Evolutionary conservation across 2,113 vertebrate species (phyloP).

Genomic region (Forbesichthys agassizii): DNA sequence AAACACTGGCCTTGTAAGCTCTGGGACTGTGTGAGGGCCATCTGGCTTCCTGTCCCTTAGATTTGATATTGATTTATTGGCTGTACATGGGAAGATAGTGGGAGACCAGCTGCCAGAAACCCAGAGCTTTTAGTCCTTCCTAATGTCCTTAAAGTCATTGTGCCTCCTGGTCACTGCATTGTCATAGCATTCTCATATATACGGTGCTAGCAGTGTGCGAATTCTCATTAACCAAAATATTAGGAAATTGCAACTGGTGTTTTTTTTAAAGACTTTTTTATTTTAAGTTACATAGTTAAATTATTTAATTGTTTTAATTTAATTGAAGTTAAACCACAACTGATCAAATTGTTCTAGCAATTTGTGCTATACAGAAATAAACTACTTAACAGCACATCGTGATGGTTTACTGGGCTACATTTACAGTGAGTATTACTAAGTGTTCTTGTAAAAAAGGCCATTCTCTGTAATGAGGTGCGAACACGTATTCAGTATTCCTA

Average conservation of each 20-base stretch:
- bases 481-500: slow-evolving; percentile 59
- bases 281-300: too few relatives aligned
- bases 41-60: slow-evolving; percentile 79
- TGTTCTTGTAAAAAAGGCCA: slow-evolving; percentile 25
- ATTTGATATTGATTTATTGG: slow-evolving; percentile 83
- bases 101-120: slow-evolving; percentile 71
- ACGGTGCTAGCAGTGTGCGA: slow-evolving; percentile 15
- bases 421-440: slow-evolving; percentile 7
- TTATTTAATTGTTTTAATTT: too few relatives aligned
- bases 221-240: slow-evolving; percentile 20
- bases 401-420: not conserved
- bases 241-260: not conserved
- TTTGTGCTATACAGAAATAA: not conserved
- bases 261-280: not conserved
- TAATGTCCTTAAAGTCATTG: slow-evolving; percentile 58
- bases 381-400: not conserved
- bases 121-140: slow-evolving; percentile 29
- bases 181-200: not conserved
- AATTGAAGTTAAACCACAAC: too few relatives aligned
- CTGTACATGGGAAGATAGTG: slow-evolving; percentile 74
- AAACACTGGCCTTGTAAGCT: slow-evolving; percentile 61
- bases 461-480: slow-evolving; percentile 65
- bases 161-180: slow-evolving; percentile 54
- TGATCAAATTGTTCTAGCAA: too few relatives aligned
- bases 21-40: slow-evolving; percentile 66